Evolutionary conservation across 2,113 vertebrate species (phyloP), one percentile per base, ranked within the genome.

Genomic region (Rallus limicola): DNA sequence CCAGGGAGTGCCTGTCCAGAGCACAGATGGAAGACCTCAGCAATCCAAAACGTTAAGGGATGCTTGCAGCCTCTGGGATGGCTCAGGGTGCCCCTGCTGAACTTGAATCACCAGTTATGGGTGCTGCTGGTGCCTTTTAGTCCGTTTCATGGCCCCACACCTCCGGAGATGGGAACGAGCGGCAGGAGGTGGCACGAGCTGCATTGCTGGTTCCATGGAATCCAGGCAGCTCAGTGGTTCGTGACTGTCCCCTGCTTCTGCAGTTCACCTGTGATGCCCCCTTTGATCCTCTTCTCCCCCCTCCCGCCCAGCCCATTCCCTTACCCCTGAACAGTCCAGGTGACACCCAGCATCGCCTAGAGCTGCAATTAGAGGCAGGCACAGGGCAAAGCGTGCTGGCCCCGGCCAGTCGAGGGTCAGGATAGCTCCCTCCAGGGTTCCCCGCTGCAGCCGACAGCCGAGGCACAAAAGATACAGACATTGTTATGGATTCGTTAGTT

Each of bases 401-500:
- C 78, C 31, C 53, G 5, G 68, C 1, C 8, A 59, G 62, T 46
- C 0, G 2, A 33, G 77, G 77, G 81, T 62, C 88, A 88, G 83
- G 92, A 44, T 5, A 1, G 70, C 20, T 92, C 91, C 55, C 89
- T 88, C 67, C 91, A 85, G 82, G 69, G 92, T 50, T 94, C 75
- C 64, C 78, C 56, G 82, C 91, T 84, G 91, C 88, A 91, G 79
- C 85, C 18, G 6, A 16, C 72, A 82, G 93, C 81, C 2, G 4
- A 72, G 82, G 69, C 69, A 74, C 19, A 65, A 76, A 88, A 92
- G 86, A 28, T 84, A 79, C 21, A 62, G 93, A 90, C 16, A 11
- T 31, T 68, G 88, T 96, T 97, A 86, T 62, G 68, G 93, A 93
- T 84, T 79, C 33, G 80, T 92, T 92, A 95, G 88, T 95, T 97